Conservation (phyloP, 92 coral and sea anemone species). For the Porites cylindrica region DNA sequence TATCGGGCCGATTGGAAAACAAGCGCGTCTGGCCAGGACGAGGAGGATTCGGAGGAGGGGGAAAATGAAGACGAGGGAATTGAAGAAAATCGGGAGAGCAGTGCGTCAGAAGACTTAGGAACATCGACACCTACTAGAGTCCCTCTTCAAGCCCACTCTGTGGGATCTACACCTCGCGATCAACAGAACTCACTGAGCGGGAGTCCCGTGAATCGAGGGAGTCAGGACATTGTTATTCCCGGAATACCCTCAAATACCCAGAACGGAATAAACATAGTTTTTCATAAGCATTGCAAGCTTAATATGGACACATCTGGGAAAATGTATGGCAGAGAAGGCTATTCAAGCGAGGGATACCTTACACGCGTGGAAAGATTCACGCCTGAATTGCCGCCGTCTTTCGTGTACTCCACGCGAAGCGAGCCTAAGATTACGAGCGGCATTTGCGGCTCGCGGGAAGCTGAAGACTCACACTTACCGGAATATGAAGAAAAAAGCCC, state of each 20-base stretch:
- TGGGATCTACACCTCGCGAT: slow-evolving; percentile 47
- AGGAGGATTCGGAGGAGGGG: slow-evolving; percentile 58
- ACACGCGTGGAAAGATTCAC: slow-evolving; percentile 53
- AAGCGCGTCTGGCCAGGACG: slow-evolving; percentile 46
- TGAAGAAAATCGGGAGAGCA: slow-evolving; percentile 10
- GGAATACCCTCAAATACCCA: slow-evolving; percentile 76
- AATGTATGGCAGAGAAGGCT: slow-evolving; percentile 23
- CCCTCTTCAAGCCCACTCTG: slow-evolving; percentile 34
- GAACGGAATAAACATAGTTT: slow-evolving; percentile 82
- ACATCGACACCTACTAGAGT: slow-evolving; percentile 32
- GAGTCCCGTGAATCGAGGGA: not conserved
- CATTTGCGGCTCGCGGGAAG: not conserved
- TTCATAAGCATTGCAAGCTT: slow-evolving; percentile 72
- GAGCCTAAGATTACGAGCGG: slow-evolving; percentile 21
- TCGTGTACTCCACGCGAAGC: slow-evolving; percentile 54
- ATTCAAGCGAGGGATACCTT: slow-evolving; percentile 30
- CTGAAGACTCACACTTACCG: slow-evolving; percentile 24
- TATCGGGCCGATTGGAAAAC: slow-evolving; percentile 82
- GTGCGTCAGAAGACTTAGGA: slow-evolving; percentile 45
- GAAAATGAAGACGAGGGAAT: slow-evolving; percentile 19
- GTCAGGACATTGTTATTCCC: slow-evolving; percentile 61
- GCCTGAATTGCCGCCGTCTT: slow-evolving; percentile 48
- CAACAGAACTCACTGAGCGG: slow-evolving; percentile 1
- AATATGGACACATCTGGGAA: slow-evolving; percentile 32
- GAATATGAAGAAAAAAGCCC: slow-evolving; percentile 45